Evolutionary conservation across 2,113 vertebrate genomes (phyloP).

Genomic region (Amblyornis subalaris): DNA sequence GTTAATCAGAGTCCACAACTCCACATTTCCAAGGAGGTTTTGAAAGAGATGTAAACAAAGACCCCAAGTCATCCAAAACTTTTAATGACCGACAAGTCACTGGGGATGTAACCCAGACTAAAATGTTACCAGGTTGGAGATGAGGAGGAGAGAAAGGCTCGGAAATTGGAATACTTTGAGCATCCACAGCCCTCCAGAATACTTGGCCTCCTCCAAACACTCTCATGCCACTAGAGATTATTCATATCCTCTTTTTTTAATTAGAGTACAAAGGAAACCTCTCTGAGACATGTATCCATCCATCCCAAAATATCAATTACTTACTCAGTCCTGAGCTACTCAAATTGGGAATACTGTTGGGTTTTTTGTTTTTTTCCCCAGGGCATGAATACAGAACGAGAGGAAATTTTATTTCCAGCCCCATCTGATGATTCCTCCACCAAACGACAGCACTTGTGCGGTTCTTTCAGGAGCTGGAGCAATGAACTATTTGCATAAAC

Average conservation of each 20-base stretch:
- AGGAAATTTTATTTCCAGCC: neutral
- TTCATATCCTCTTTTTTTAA: neutral
- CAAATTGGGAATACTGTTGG: neutral
- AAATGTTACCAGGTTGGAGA: neutral
- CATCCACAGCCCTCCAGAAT: neutral
- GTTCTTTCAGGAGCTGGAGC: neutral
- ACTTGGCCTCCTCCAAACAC: neutral
- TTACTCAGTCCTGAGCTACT: neutral
- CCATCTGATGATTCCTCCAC: neutral
- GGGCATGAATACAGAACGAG: neutral
- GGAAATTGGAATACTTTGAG: neutral
- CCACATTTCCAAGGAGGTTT: neutral
- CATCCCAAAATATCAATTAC: neutral
- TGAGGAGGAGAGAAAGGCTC: neutral
- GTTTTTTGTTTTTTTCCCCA: neutral
- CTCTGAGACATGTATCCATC: neutral
- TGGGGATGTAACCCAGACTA: neutral
- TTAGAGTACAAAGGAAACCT: neutral
- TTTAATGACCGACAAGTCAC: neutral
- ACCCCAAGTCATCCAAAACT: neutral
- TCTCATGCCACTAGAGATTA: neutral
- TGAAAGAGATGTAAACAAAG: neutral
- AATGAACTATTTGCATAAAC: conserved; percentile 33
- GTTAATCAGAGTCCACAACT: neutral
- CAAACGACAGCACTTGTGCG: neutral